A percentile compares a stretch with the other conserved stretches of the same genome.
Evolutionary conservation across 1,140 invertebrate species (phyloP).

Genomic region (Eufriesea mexicana): DNA sequence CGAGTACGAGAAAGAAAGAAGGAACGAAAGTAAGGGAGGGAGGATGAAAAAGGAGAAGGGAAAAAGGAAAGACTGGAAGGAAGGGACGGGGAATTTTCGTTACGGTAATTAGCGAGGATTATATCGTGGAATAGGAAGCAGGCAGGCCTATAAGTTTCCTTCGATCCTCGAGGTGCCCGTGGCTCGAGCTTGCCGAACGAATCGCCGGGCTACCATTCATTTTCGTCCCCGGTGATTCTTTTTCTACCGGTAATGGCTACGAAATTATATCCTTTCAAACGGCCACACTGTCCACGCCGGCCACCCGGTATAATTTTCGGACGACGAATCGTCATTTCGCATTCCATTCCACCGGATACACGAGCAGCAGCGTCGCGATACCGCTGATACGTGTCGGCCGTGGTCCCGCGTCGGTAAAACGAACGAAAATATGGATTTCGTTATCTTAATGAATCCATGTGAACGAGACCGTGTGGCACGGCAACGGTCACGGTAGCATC

Average conservation of each 20-base stretch:
- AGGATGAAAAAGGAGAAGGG: no score
- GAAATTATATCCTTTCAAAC: constrained; percentile 63
- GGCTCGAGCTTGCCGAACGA: constrained; percentile 47
- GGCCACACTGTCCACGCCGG: constrained; percentile 28
- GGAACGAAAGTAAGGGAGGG: no score
- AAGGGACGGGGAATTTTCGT: neutral
- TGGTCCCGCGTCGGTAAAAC: neutral
- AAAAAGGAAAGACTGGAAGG: no score
- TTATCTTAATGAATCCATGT: constrained; percentile 62
- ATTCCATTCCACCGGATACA: constrained; percentile 48
- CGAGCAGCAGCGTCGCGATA: neutral
- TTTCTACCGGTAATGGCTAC: constrained; percentile 51
- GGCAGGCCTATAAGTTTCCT: neutral
- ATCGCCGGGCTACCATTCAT: constrained; percentile 46
- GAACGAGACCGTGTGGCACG: constrained; percentile 6
- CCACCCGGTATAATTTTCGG: constrained; percentile 59
- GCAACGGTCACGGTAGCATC: constrained; percentile 7
- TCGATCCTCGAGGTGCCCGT: neutral
- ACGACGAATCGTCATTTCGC: constrained; percentile 59
- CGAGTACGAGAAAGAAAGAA: no score
- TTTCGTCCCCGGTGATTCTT: constrained; percentile 39
- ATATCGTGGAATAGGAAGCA: constrained; percentile 2
- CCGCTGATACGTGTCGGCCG: neutral
- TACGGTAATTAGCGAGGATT: neutral
- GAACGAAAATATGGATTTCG: constrained; percentile 38